Percentiles rank a stretch among this genome's conserved stretches.
Evolutionary conservation across 2,797 vertebrate species (phyloP).

Genomic region (Sebastes paucispinis): DNA sequence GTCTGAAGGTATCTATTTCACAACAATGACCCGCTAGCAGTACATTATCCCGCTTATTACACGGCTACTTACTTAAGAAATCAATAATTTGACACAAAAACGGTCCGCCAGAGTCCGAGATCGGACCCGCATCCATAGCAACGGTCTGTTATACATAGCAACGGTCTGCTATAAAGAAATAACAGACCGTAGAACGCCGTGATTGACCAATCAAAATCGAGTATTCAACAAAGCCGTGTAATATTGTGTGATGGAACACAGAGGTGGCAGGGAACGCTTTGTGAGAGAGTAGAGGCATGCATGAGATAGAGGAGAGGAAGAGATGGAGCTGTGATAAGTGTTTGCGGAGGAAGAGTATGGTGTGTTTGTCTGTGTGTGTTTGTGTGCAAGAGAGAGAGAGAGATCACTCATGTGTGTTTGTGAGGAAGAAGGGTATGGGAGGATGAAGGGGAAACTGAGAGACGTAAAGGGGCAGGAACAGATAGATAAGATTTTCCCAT

Average conservation of each 20-base stretch:
- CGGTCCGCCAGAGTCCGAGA: accelerated
- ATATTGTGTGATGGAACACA: neutral
- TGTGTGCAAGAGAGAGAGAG: neutral
- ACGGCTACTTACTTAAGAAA: too few relatives aligned
- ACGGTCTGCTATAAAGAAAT: too few relatives aligned
- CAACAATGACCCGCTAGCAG: too few relatives aligned
- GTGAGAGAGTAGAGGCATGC: neutral
- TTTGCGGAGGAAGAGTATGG: constrained; percentile 6
- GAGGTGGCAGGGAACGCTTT: constrained; percentile 3
- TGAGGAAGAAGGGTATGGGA: constrained; percentile 26
- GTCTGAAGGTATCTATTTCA: too few relatives aligned
- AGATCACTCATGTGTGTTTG: constrained; percentile 17
- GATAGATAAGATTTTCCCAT: constrained; percentile 71
- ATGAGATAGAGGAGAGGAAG: neutral
- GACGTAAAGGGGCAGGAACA: constrained; percentile 51
- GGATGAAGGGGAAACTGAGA: constrained; percentile 43
- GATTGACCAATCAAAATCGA: too few relatives aligned
- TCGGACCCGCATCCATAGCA: too few relatives aligned
- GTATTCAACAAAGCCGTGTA: too few relatives aligned
- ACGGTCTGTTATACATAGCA: too few relatives aligned
- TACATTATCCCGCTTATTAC: too few relatives aligned
- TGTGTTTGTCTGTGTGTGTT: constrained; percentile 9
- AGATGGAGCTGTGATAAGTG: constrained; percentile 21
- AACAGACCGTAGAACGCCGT: too few relatives aligned
- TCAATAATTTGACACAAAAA: too few relatives aligned